Conservation (phyloP, 1,140 invertebrate genomes). For the Zaprionus camerounensis region DNA sequence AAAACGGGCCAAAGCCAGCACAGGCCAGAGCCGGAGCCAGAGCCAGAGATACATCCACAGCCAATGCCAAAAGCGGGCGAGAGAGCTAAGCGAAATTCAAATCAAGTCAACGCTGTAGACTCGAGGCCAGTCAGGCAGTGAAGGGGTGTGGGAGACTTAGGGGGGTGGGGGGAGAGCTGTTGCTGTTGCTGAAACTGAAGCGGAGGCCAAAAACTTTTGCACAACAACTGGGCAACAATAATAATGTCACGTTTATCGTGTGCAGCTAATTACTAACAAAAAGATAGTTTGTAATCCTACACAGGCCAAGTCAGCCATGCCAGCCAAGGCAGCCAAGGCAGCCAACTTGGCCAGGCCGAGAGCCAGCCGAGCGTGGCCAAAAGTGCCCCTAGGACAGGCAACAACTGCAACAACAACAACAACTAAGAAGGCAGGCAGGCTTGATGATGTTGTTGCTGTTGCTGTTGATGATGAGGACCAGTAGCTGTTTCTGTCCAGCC, state of each 20-base stretch:
- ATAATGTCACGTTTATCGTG: constrained; percentile 83
- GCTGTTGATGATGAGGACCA: constrained; percentile 48
- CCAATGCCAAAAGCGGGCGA: not conserved
- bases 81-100: constrained; percentile 56
- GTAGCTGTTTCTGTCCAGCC: constrained; percentile 52
- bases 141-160: not conserved
- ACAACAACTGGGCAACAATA: constrained; percentile 76
- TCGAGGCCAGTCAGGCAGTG: not conserved
- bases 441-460: constrained; percentile 24
- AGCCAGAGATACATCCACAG: not conserved
- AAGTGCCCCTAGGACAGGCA: constrained; percentile 66
- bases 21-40: constrained; percentile 6
- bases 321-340: constrained; percentile 30
- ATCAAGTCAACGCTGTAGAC: constrained; percentile 14
- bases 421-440: constrained; percentile 8
- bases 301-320: constrained; percentile 35
- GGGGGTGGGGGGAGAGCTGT: not conserved
- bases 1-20: constrained; percentile 49
- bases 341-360: constrained; percentile 29
- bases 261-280: constrained; percentile 83
- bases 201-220: constrained; percentile 61
- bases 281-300: constrained; percentile 81
- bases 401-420: not conserved
- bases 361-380: constrained; percentile 70
- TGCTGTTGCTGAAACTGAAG: constrained; percentile 20